These are phyloP conservation scores for Lates japonicus DNA, from an alignment of 2,797 vertebrate species.

Conservation along the genomic window DNA sequence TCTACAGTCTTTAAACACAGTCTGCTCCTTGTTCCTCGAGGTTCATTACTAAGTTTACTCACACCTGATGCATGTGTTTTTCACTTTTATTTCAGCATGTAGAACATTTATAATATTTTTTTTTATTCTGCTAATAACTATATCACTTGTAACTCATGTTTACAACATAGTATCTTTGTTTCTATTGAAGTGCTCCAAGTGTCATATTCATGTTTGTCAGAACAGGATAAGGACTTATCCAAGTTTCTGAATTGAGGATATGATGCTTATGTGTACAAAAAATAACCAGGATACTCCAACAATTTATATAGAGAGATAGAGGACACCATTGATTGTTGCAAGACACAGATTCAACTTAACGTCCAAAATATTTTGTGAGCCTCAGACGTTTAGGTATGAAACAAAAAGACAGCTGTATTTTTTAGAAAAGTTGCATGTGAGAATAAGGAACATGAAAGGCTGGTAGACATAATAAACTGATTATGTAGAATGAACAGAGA, in stretches of 20 bases:
- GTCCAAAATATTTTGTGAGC: not conserved
- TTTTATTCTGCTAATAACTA: not conserved
- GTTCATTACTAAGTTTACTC: not conserved
- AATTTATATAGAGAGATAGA: not conserved
- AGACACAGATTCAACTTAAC: not conserved
- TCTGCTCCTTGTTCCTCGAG: not conserved
- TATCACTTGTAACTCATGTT: not conserved
- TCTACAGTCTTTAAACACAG: not conserved
- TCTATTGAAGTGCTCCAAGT: too few species aligned
- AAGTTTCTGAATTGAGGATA: not conserved
- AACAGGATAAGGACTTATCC: not conserved
- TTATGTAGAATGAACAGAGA: conserved; percentile 54
- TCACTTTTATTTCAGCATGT: too few species aligned
- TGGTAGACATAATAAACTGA: conserved; percentile 54
- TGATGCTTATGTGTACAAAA: not conserved
- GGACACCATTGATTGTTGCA: not conserved
- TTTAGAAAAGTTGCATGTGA: conserved; percentile 45
- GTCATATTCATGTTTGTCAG: not conserved
- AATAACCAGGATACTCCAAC: not conserved
- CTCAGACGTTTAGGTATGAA: not conserved
- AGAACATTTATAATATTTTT: too few species aligned
- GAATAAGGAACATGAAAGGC: conserved; percentile 48
- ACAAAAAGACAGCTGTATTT: not conserved
- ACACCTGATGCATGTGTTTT: too few species aligned
- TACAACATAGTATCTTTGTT: not conserved